phyloP scores from a whole-genome alignment of 2,113 vertebrate genomes.

The Nyctibius bracteatus region DNA sequence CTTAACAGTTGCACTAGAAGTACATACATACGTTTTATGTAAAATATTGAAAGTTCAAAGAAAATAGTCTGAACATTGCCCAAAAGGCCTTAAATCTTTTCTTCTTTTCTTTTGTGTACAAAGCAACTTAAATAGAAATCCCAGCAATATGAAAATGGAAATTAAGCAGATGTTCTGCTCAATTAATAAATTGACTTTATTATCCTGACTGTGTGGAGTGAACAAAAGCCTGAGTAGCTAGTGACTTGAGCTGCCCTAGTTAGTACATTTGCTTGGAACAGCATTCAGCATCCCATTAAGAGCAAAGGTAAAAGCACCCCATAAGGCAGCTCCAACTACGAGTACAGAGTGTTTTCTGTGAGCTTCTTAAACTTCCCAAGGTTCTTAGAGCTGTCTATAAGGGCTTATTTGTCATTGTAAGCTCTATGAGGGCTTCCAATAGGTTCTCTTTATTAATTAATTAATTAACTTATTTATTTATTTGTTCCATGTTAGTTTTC shows the following conservation, averaged over 20 bases:
- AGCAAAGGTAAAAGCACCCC: background rate
- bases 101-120: background rate
- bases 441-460: background rate
- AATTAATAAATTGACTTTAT: background rate
- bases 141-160: background rate
- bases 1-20: background rate
- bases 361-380: background rate
- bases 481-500: background rate
- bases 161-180: background rate
- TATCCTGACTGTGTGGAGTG: background rate
- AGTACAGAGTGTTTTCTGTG: background rate
- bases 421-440: background rate
- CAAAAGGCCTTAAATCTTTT: background rate
- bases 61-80: background rate
- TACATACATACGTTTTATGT: background rate
- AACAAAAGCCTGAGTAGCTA: background rate
- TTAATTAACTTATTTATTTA: background rate
- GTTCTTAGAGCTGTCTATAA: background rate
- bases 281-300: background rate
- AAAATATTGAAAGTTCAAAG: background rate
- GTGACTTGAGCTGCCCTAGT: background rate
- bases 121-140: background rate
- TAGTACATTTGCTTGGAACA: background rate
- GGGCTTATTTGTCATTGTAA: background rate
- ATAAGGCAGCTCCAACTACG: rapidly evolving